phyloP scores from a whole-genome alignment of 2,113 vertebrate species.

The Carassius auratus region DNA sequence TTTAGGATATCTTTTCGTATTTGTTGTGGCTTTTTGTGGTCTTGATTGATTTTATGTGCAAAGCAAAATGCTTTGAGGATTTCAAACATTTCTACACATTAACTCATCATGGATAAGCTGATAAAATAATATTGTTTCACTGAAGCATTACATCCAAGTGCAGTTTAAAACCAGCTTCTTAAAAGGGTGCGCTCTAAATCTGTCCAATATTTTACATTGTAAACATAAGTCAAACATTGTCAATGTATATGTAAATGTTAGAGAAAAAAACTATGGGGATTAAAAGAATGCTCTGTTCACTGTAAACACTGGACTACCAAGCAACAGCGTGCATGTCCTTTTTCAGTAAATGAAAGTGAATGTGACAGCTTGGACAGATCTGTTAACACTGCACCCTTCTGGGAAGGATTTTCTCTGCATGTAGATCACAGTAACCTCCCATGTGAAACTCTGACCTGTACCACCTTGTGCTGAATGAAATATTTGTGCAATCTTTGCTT shows the following conservation, averaged over 20 bases:
- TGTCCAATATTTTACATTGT: background rate
- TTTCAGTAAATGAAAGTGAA: constrained; percentile 45
- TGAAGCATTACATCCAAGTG: constrained; percentile 14
- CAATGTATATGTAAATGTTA: constrained; percentile 19
- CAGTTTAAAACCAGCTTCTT: background rate
- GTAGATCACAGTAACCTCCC: background rate
- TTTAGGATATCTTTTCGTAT: constrained; percentile 58
- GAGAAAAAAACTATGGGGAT: background rate
- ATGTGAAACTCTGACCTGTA: background rate
- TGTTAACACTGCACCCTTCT: constrained; percentile 50
- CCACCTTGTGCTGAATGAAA: constrained; percentile 16
- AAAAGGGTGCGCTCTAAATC: constrained; percentile 14
- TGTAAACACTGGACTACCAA: constrained; percentile 31
- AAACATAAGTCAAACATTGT: constrained; percentile 16
- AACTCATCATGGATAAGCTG: background rate
- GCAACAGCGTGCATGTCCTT: constrained; percentile 44
- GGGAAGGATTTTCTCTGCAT: constrained; percentile 30
- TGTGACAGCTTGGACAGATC: constrained; percentile 12
- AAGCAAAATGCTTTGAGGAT: background rate
- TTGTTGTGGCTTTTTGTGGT: constrained; percentile 54
- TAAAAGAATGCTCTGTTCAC: background rate
- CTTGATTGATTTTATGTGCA: constrained; percentile 1
- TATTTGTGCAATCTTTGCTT: constrained; percentile 22
- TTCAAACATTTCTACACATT: background rate
- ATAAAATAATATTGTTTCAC: constrained; percentile 8